Evolutionary conservation across 2,113 vertebrate species (phyloP).

Genomic region (Pomatorhinus ruficollis): DNA sequence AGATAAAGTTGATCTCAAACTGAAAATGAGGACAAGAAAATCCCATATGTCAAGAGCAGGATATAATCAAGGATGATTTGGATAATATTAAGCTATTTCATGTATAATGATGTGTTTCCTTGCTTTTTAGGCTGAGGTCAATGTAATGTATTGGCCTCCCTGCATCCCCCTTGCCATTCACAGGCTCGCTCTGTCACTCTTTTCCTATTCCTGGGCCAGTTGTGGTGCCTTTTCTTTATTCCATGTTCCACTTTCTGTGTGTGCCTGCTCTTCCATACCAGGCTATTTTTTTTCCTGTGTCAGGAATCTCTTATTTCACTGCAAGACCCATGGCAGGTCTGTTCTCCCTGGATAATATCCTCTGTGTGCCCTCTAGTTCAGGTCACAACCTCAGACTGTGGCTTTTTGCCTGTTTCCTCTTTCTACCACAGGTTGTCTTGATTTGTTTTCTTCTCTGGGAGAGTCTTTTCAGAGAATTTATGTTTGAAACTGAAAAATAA

Average conservation of each 20-base stretch:
- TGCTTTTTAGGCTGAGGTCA: neutral
- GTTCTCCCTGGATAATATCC: neutral
- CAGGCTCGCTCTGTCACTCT: neutral
- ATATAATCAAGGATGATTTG: neutral
- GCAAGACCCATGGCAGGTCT: neutral
- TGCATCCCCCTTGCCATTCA: neutral
- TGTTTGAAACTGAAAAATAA: constrained; percentile 9
- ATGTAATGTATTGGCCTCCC: neutral
- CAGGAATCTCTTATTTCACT: neutral
- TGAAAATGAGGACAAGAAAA: neutral
- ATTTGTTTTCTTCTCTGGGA: constrained; percentile 2
- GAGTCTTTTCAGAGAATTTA: neutral
- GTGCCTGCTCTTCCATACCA: neutral
- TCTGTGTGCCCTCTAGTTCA: neutral
- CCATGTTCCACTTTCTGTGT: neutral
- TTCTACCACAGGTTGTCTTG: neutral
- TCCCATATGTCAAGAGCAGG: neutral
- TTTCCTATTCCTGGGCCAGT: neutral
- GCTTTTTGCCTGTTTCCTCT: neutral
- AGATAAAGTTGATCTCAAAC: neutral
- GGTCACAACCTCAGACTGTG: neutral
- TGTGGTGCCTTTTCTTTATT: neutral
- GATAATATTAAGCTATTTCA: neutral
- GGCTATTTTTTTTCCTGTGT: neutral
- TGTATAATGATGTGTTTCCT: neutral